phyloP scores from a whole-genome alignment of 2,113 vertebrate species.

The Azemiops feae region DNA sequence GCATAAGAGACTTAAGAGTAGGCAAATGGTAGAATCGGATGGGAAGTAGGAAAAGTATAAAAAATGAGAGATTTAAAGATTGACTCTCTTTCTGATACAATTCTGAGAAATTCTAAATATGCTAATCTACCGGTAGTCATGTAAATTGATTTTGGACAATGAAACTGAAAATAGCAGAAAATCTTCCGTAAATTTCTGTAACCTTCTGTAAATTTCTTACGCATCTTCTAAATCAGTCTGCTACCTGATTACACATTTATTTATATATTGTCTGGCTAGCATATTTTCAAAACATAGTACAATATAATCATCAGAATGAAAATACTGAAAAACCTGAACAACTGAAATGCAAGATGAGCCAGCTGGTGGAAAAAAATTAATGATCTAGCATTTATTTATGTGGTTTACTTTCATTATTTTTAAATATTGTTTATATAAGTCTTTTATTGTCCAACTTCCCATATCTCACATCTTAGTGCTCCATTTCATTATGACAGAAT shows the following conservation, averaged over 20 bases:
- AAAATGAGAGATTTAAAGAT: not conserved
- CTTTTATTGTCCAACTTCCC: not conserved
- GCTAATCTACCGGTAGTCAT: not conserved
- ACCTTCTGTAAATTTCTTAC: not conserved
- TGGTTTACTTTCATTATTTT: not conserved
- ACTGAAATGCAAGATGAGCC: not conserved
- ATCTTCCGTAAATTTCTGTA: not conserved
- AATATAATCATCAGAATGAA: not conserved
- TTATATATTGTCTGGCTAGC: not conserved
- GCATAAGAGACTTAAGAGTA: not conserved
- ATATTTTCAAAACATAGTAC: not conserved
- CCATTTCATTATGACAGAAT: not conserved
- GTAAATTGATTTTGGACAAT: not conserved
- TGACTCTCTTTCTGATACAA: not conserved
- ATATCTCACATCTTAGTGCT: not conserved
- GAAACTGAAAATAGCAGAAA: not conserved
- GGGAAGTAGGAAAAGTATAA: not conserved
- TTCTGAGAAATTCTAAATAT: not conserved
- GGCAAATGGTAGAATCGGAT: not conserved
- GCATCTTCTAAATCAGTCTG: not conserved
- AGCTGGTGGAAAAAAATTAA: not conserved
- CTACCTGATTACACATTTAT: not conserved
- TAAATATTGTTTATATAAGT: not conserved
- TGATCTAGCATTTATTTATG: not conserved
- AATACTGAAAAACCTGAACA: not conserved